These are phyloP conservation scores for Lacerta viridis DNA, from an alignment of 2,797 vertebrate genomes.

Conservation along the genomic window DNA sequence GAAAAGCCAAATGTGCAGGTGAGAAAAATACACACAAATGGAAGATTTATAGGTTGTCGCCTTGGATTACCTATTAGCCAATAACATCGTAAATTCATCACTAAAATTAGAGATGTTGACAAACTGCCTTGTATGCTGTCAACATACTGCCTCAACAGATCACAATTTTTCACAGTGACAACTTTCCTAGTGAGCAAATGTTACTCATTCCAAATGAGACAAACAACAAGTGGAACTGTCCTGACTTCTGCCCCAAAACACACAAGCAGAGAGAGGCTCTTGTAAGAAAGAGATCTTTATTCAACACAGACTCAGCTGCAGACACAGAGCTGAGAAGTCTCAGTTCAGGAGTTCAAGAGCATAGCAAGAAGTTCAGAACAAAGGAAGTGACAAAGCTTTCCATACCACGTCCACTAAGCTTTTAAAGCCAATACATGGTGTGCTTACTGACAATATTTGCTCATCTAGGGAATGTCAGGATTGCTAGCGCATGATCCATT, in stretches of 20 bases:
- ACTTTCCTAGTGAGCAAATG: background rate
- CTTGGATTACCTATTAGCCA: constrained; percentile 18
- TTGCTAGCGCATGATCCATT: too few species aligned
- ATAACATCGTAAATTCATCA: constrained; percentile 14
- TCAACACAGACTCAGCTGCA: too few species aligned
- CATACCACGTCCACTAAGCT: too few species aligned
- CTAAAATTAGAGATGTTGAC: constrained; percentile 9
- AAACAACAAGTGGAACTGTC: background rate
- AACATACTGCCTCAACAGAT: constrained; percentile 3
- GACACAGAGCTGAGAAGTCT: too few species aligned
- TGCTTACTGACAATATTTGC: too few species aligned
- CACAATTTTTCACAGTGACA: background rate
- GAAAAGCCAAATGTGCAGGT: background rate
- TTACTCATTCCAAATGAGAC: constrained; percentile 11
- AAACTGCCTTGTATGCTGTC: constrained; percentile 10
- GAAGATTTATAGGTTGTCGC: constrained; percentile 5
- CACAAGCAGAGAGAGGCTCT: background rate
- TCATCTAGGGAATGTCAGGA: too few species aligned
- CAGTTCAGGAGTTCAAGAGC: too few species aligned
- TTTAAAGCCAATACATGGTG: too few species aligned
- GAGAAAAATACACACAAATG: constrained; percentile 8
- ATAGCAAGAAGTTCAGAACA: too few species aligned
- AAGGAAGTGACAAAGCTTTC: too few species aligned
- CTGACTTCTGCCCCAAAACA: background rate
- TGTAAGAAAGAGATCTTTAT: too few species aligned